Evolutionary conservation across 2,113 vertebrate species (phyloP).

Genomic region (Etheostoma cragini): DNA sequence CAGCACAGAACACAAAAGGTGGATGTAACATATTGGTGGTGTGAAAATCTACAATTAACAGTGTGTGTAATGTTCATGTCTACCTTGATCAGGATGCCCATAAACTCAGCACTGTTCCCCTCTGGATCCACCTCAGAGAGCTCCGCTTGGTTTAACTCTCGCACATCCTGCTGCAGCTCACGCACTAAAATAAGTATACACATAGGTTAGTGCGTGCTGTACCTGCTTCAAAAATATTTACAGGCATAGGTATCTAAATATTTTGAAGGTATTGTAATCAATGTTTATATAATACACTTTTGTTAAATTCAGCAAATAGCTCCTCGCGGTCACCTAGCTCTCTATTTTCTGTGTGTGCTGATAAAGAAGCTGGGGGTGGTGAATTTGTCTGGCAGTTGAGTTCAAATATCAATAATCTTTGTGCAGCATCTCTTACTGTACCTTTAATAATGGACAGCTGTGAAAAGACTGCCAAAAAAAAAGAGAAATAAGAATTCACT

Average conservation of each 20-base stretch:
- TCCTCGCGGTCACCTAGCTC: too few relatives aligned
- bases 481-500: not conserved
- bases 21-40: not conserved
- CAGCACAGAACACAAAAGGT: not conserved
- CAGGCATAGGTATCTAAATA: not conserved
- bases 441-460: not conserved
- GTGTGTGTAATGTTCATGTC: not conserved
- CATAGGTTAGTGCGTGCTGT: not conserved
- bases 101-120: conserved; percentile 94
- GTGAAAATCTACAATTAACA: not conserved
- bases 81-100: conserved; percentile 95
- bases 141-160: conserved; percentile 84
- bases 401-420: too few relatives aligned
- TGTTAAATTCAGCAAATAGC: too few relatives aligned
- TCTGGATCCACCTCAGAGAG: conserved; percentile 91
- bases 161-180: conserved; percentile 88
- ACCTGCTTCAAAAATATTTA: not conserved
- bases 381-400: too few relatives aligned
- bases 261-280: not conserved
- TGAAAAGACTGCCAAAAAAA: not conserved
- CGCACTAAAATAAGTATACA: conserved; percentile 75
- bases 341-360: too few relatives aligned
- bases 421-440: too few relatives aligned
- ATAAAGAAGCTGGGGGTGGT: too few relatives aligned
- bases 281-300: too few relatives aligned